These are phyloP conservation scores for Troides aeacus DNA, from an alignment of 2,888 invertebrate genomes.

Conservation along the genomic window DNA sequence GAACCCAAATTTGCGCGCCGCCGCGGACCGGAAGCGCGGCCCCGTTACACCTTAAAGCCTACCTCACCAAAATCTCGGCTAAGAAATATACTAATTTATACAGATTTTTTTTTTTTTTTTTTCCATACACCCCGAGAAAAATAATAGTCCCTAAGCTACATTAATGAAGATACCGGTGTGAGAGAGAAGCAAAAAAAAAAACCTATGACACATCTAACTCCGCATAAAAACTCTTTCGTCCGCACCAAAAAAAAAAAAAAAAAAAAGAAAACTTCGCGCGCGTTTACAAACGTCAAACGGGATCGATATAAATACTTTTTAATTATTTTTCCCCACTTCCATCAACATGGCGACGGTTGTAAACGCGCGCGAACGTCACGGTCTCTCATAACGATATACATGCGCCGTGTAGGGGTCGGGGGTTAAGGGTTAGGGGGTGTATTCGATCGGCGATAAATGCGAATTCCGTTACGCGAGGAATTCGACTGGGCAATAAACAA, in stretches of 20 bases:
- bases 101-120: conserved; percentile 44
- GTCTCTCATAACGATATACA: background rate
- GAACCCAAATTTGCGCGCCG: conserved; percentile 67
- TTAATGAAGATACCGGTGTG: conserved; percentile 53
- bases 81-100: conserved; percentile 73
- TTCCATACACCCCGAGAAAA: conserved; percentile 74
- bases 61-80: conserved; percentile 61
- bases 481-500: conserved; percentile 37
- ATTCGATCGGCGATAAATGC: conserved; percentile 51
- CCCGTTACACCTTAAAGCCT: conserved; percentile 55
- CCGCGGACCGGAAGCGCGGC: conserved; percentile 56
- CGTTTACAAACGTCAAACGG: conserved; percentile 21
- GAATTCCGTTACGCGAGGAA: conserved; percentile 50
- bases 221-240: conserved; percentile 54
- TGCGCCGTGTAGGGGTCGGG: background rate
- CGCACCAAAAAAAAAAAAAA: too few species aligned
- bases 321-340: background rate
- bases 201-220: conserved; percentile 34
- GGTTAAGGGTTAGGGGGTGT: background rate
- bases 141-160: conserved; percentile 55
- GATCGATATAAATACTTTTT: conserved; percentile 28
- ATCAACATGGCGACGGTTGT: conserved; percentile 7
- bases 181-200: conserved; percentile 41
- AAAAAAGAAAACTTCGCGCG: conserved; percentile 41
- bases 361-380: conserved; percentile 16